Evolutionary conservation across 2,797 vertebrate genomes (phyloP), one percentile per base, ranked within the genome.

Genomic region (Sebastes vulpes): DNA sequence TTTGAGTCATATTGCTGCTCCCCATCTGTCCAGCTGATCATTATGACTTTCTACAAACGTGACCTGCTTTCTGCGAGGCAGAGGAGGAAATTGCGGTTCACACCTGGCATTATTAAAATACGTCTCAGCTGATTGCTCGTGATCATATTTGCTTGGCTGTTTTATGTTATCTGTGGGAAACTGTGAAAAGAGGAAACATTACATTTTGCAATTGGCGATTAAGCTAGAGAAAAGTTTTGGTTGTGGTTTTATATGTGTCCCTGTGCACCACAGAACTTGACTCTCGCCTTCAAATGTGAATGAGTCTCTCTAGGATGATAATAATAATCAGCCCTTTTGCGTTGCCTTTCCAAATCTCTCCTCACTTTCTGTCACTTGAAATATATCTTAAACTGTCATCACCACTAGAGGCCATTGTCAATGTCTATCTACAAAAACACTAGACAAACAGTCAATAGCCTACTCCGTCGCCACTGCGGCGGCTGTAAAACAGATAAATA

Each of bases 101-200:
- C 65, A 83, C 81, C 84, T 85, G 67, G 63, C 56, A 23, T 66
- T 65, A 81, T 71, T 79, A 53, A 79, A 81, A 67, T 46, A 26
- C 3, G 16, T 71, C 56, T 66, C 48, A 20, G 11, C 69, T 64
- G 66, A 79, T 38, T 50, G 65, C 65, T 42, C 3, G 16, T 18
- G 72, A 74, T 74, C 10, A 46, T 48, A 57, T 75, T 71, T 65
- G 38, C 73, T 66, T 76, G 60, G 3, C 69, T 57, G 70, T 67
- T 64, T 79, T 38, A 53, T 61, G 20, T 35, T 12, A 12, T 50
- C 18, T 42, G 53, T 59, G 52, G 4, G 25, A 68, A 71, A 56
- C 32, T 26, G 29, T 26, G 61, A 68, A 57, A 75, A 23, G 8
- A 52, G 42, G 53, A 74, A 57, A 57, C 38, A 48, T 1, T 23